phyloP scores from a whole-genome alignment of 2,797 vertebrate genomes.

The Peromyscus nudipes region DNA sequence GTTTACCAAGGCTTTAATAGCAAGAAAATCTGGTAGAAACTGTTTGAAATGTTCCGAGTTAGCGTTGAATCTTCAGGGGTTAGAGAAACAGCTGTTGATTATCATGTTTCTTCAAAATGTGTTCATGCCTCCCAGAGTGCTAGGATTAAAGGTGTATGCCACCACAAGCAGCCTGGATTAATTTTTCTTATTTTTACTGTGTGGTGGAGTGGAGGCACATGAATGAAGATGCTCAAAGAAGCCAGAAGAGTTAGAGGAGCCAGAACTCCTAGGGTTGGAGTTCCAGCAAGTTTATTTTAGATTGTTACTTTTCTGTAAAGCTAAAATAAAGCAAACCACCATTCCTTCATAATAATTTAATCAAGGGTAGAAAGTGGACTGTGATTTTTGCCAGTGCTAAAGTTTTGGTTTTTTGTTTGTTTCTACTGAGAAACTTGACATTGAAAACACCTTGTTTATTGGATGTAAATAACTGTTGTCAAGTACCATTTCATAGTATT shows the following conservation, averaged over 20 bases:
- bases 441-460: conserved; percentile 16
- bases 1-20: neutral
- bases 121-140: neutral
- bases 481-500: conserved; percentile 23
- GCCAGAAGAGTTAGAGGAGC: neutral
- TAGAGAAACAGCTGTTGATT: neutral
- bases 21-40: neutral
- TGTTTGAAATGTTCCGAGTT: neutral
- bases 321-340: conserved; percentile 18
- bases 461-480: neutral
- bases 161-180: neutral
- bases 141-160: neutral
- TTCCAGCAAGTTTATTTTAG: neutral
- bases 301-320: neutral
- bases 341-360: conserved; percentile 55
- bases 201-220: neutral
- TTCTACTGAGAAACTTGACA: conserved; percentile 12
- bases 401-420: neutral
- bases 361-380: neutral
- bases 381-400: neutral
- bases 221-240: neutral
- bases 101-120: neutral
- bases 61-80: neutral
- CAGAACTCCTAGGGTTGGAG: neutral
- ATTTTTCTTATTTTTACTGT: neutral